These are phyloP conservation scores for Eudemis profundana DNA, from an alignment of 2,888 invertebrate species.

Conservation along the genomic window DNA sequence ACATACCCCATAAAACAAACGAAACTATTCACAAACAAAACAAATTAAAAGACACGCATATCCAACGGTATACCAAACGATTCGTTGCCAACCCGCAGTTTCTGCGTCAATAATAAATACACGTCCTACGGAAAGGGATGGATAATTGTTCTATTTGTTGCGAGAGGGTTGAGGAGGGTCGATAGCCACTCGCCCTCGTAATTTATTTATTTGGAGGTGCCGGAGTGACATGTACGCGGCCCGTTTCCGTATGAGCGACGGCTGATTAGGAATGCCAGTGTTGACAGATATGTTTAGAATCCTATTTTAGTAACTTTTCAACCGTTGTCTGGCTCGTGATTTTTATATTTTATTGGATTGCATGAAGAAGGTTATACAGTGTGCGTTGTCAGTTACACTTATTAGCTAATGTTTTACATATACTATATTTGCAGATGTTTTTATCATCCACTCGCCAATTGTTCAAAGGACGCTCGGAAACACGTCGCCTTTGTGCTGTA, in stretches of 20 bases:
- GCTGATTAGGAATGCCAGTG: conserved; percentile 48
- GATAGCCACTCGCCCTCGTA: conserved; percentile 56
- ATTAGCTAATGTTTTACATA: too few species aligned
- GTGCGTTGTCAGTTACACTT: too few species aligned
- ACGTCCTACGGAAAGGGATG: conserved; percentile 66
- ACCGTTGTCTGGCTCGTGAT: not conserved
- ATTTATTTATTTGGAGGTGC: conserved; percentile 72
- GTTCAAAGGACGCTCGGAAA: too few species aligned
- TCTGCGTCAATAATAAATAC: conserved; percentile 75
- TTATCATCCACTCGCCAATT: too few species aligned
- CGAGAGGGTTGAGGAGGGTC: conserved; percentile 69
- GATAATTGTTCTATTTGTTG: conserved; percentile 81
- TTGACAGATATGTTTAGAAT: conserved; percentile 25
- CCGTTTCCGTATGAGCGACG: conserved; percentile 51
- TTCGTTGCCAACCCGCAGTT: conserved; percentile 47
- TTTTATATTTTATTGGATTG: too few species aligned
- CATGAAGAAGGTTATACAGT: too few species aligned
- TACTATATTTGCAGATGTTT: too few species aligned
- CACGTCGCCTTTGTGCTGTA: too few species aligned
- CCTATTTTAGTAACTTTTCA: conserved; percentile 9
- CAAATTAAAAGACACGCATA: conserved; percentile 29
- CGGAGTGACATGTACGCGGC: conserved; percentile 51
- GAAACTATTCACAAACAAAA: conserved; percentile 23
- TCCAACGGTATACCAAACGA: conserved; percentile 11
- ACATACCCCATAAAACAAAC: too few species aligned